Base-by-base conservation (phyloP, 2,113 vertebrate species). In the Melanostigma gelatinosum region DNA sequence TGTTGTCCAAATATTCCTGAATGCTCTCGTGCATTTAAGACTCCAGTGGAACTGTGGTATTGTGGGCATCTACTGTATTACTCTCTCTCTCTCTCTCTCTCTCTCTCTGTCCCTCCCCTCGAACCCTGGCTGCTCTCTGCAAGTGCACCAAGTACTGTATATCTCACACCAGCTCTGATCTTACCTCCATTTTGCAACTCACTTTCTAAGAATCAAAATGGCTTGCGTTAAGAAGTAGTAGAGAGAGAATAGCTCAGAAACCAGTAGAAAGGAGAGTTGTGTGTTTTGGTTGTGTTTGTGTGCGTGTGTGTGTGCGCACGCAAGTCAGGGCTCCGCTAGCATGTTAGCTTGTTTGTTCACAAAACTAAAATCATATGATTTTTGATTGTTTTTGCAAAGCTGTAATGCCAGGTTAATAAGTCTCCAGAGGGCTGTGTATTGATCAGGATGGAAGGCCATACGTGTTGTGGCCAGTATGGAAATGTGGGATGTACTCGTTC, bases 131-230 rank as follows among this genome's bases (percentile, higher is more conserved):
- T 91, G 87, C 91, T 92, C 77, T 88, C 80, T 89, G 77, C 89
- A 90, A 89, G 84, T 87, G 87, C 88, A 88, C 86, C 87, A 85
- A 89, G 92, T 92, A 91, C 90, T 93, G 90, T 93, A 87, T 83
- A 89, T 91, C 86, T 92, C 91, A 86, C 91, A 93, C 93, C 92
- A 94, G 93, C 91, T 90, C 90, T 91, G 74, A 89, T 90, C 89
- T 91, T 92, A 91, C 89, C 90, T 92, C 87, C 85, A 88, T 87
- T 87, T 91, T 89, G 80, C 84, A 86, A 80, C 80, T 89, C 79
- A 86, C 62, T 85, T 80, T 80, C 77, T 77, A 77, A 90, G 72
- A 88, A 87, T 89, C 77, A 85, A 91, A 87, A 89, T 66, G 79
- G 89, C 85, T 89, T 80, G 80, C 9, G 34, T 88, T 75, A 24